phyloP scores from a whole-genome alignment of 2,113 vertebrate genomes.

The Corythornis cristatus region DNA sequence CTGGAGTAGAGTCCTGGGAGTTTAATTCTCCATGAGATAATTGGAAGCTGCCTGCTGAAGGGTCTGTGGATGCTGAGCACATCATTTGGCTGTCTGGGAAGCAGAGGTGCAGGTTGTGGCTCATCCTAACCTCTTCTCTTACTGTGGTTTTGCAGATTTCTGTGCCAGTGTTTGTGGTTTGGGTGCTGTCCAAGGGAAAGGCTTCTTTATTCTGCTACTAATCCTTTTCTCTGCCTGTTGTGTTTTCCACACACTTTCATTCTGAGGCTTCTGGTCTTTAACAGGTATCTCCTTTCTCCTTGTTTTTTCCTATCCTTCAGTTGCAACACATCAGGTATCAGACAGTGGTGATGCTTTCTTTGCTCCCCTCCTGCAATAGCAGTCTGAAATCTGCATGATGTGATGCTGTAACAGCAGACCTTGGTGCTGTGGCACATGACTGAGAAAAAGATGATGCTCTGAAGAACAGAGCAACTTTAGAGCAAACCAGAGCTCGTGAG shows the following conservation, averaged over 20 bases:
- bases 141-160: neutral
- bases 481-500: neutral
- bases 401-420: neutral
- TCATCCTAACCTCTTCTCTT: neutral
- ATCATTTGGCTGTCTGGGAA: neutral
- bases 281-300: neutral
- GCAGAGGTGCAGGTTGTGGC: neutral
- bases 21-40: neutral
- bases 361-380: neutral
- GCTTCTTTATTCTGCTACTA: neutral
- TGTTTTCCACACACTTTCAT: neutral
- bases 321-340: neutral
- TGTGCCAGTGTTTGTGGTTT: neutral
- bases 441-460: neutral
- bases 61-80: neutral
- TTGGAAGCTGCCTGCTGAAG: neutral
- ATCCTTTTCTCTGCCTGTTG: neutral
- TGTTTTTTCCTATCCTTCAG: neutral
- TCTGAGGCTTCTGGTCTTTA: neutral
- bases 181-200: neutral
- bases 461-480: neutral
- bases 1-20: neutral
- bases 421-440: neutral
- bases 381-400: neutral
- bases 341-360: neutral